A percentile compares a stretch with the other conserved stretches of the same genome.
phyloP scores from a whole-genome alignment of 2,113 vertebrate genomes.

The Rafetus swinhoei region DNA sequence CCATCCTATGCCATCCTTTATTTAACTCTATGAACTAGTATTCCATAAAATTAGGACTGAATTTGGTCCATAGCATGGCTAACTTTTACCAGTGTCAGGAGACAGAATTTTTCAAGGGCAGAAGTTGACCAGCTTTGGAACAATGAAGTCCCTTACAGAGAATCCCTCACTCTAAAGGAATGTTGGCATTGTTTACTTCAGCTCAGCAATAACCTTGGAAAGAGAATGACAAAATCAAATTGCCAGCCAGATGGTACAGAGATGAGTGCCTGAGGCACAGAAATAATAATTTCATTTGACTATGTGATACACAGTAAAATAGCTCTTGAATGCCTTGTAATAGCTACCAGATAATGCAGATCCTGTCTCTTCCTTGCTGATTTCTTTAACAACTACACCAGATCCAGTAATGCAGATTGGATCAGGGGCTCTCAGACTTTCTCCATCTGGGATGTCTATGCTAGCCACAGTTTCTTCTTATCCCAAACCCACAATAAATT shows the following conservation, averaged over 20 bases:
- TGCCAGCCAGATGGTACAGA: not conserved
- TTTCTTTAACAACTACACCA: not conserved
- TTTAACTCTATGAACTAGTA: not conserved
- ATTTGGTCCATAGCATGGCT: not conserved
- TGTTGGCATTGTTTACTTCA: not conserved
- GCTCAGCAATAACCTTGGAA: not conserved
- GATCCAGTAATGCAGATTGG: not conserved
- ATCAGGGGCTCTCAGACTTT: not conserved
- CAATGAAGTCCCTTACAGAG: accelerated
- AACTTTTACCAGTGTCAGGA: not conserved
- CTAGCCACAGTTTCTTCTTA: not conserved
- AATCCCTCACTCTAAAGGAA: accelerated
- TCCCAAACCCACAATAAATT: not conserved
- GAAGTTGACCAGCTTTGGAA: not conserved
- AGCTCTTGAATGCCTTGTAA: not conserved
- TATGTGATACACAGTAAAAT: not conserved
- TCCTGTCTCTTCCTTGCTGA: not conserved
- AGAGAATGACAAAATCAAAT: not conserved
- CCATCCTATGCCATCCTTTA: too few relatives aligned
- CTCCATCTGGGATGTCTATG: not conserved
- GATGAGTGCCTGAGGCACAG: not conserved
- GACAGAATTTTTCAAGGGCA: not conserved
- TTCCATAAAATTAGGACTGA: not conserved
- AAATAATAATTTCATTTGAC: not conserved
- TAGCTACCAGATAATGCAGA: not conserved